Base-by-base conservation (phyloP, 2,888 invertebrate species). In the Mactromeris polynyma region DNA sequence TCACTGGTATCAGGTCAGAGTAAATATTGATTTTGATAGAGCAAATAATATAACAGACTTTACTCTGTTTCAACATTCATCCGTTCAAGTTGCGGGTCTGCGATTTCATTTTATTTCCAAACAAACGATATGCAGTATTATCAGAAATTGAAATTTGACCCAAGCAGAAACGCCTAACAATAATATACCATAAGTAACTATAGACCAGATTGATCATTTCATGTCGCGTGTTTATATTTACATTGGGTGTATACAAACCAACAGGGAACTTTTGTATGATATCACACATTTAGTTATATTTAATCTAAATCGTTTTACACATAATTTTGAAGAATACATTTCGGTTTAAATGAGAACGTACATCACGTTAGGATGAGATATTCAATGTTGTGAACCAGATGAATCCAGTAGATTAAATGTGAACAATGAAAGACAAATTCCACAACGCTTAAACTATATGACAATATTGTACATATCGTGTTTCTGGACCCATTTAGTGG, bases 21-120 rank as follows among this genome's bases (percentile, higher is more conserved):
- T 73, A 73, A 73, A 73, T 73, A 73, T 73, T 33, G 73, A 33
- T 33, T 58, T 64, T 64, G 58, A 64, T 64, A 26, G 26, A 64
- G 58, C 26, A 64, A 64, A 64, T 64, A 64, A 64, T 26, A 64
- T n/a, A 9, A 64, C n/a, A 64, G 58, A 64, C 58, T 64, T 64
- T 26, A 64, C 26, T 64, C 58, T 26, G 58, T 26, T n/a, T 64
- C n/a, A 26, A 9, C 21, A n/a, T 21, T 64, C 26, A 64, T n/a
- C n/a, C n/a, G n/a, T 26, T 33, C 73, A 33, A 19, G 7, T 17
- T 14, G 26, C 19, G 36, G 14, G 17, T 6, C 36, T 14, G 36
- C 14, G 36, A 2, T 73, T 73, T 17, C 36, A 73, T 36, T 73
- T 58, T 33, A 33, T 73, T 4, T 3, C 73, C 36, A 1, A 73